Evolutionary conservation across 2,888 invertebrate genomes (phyloP).

Genomic region (Linnaemya tessellans): DNA sequence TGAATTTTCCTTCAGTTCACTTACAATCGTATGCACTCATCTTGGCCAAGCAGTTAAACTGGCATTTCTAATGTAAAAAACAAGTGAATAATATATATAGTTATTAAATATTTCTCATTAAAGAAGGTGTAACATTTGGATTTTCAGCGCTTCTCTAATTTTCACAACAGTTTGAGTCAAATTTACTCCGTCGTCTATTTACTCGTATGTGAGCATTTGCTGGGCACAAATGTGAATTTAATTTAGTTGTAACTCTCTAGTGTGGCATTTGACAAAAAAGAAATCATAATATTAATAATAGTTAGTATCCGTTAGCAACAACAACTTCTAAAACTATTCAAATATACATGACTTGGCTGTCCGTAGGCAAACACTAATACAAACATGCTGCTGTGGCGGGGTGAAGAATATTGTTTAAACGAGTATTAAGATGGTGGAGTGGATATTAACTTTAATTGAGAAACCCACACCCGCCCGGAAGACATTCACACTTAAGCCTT

Average conservation of each 20-base stretch:
- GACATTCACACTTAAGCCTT: slow-evolving; percentile 70
- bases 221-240: slow-evolving; percentile 77
- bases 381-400: slow-evolving; percentile 33
- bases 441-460: slow-evolving; percentile 49
- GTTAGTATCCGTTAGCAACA: background rate
- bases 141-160: background rate
- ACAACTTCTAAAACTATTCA: slow-evolving; percentile 76
- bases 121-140: background rate
- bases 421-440: slow-evolving; percentile 38
- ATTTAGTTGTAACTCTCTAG: slow-evolving; percentile 77
- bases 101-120: slow-evolving; percentile 77
- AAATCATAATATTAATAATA: background rate
- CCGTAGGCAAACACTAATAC: slow-evolving; percentile 3
- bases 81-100: slow-evolving; percentile 2
- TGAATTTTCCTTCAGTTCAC: background rate
- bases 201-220: slow-evolving; percentile 54
- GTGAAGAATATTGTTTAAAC: slow-evolving; percentile 56
- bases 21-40: background rate
- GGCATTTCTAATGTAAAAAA: slow-evolving; percentile 75
- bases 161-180: slow-evolving; percentile 31
- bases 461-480: slow-evolving; percentile 58
- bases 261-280: slow-evolving; percentile 36
- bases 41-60: slow-evolving; percentile 48
- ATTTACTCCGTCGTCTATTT: slow-evolving; percentile 72
- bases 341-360: slow-evolving; percentile 63